Conservation (phyloP, 92 coral and sea anemone species). For the Parazoanthus swiftii region DNA sequence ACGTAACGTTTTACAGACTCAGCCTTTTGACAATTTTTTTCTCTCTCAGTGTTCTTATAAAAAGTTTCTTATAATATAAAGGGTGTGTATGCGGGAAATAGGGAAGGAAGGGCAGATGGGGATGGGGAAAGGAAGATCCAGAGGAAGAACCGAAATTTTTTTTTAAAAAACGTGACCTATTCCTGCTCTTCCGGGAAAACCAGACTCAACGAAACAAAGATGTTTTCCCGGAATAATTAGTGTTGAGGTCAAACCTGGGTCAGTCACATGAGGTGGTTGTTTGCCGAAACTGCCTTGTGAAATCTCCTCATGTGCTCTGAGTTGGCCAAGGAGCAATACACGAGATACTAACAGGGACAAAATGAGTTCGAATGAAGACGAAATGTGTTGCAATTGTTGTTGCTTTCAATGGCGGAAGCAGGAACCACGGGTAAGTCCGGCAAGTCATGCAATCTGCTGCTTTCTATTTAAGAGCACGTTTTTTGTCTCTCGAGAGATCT, state of each 20-base stretch:
- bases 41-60: no score
- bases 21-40: no score
- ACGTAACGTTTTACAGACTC: no score
- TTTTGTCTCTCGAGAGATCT: no score
- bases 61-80: no score
- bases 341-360: background rate
- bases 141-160: no score
- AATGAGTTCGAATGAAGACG: background rate
- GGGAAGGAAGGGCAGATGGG: no score
- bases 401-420: background rate
- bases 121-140: no score
- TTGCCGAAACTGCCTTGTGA: background rate
- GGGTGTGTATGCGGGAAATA: no score
- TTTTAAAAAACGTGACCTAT: no score
- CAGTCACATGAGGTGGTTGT: slow-evolving; percentile 12
- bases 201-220: background rate
- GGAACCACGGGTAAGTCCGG: background rate
- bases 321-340: background rate
- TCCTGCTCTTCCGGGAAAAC: background rate
- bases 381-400: background rate
- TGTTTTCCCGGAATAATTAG: background rate
- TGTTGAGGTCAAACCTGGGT: background rate
- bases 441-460: no score
- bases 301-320: no score
- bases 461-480: background rate